Conservation (phyloP, 2,888 invertebrate species). For the Nomada flava region DNA sequence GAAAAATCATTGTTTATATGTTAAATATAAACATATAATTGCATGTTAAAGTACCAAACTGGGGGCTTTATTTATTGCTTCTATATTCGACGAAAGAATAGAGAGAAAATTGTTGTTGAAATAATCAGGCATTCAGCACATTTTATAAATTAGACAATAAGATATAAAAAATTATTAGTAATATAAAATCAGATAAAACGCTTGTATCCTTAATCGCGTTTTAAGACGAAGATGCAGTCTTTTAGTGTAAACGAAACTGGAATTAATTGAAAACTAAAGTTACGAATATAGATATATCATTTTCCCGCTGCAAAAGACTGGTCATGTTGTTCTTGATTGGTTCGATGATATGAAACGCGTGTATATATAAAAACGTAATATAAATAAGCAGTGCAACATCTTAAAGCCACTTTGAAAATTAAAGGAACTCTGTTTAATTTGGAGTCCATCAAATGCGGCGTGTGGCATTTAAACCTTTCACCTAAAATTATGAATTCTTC, state of each 20-base stretch:
- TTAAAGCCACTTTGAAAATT: background rate
- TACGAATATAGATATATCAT: slow-evolving; percentile 2
- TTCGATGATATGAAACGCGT: background rate
- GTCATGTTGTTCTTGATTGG: slow-evolving; percentile 1
- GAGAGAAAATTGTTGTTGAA: background rate
- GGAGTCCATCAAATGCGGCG: background rate
- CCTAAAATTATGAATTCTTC: slow-evolving; percentile 79
- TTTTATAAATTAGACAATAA: background rate
- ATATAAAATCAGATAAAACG: background rate
- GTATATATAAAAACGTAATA: background rate
- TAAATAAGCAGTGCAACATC: background rate
- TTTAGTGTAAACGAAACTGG: background rate
- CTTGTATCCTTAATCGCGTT: background rate
- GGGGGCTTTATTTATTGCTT: background rate
- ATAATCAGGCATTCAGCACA: background rate
- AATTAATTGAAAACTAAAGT: background rate
- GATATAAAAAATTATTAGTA: background rate
- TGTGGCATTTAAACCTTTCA: slow-evolving; percentile 1
- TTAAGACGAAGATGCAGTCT: background rate
- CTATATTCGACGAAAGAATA: background rate
- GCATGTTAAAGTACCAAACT: background rate
- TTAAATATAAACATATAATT: background rate
- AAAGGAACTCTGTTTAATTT: no score
- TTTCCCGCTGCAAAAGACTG: slow-evolving; percentile 3
- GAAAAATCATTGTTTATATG: background rate